Evolutionary conservation across 23 tunicate genomes (phyloP).

Genomic region (Halocynthia aurantium): DNA sequence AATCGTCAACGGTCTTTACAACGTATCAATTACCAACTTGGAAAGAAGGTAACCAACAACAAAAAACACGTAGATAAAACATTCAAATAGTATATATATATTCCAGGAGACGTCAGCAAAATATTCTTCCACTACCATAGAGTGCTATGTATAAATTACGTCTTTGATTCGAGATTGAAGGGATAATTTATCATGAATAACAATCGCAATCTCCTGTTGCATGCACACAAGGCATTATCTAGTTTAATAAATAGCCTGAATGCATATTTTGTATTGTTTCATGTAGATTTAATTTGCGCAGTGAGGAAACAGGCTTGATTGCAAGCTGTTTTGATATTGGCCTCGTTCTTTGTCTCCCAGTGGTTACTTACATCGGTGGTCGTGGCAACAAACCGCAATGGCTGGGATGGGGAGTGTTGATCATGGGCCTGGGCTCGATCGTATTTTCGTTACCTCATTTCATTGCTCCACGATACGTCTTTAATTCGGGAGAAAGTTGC

Average conservation of each 20-base stretch:
- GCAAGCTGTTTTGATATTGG: slow-evolving; percentile 75
- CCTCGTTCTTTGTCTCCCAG: slow-evolving; percentile 27
- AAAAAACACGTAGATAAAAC: too few relatives aligned
- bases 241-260: neutral
- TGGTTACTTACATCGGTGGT: slow-evolving; percentile 69
- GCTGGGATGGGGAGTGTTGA: slow-evolving; percentile 80
- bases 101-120: too few relatives aligned
- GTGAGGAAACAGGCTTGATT: slow-evolving; percentile 72
- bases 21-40: slow-evolving; percentile 50
- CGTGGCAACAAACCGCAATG: slow-evolving; percentile 74
- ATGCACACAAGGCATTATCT: too few relatives aligned
- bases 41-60: slow-evolving; percentile 48
- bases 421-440: slow-evolving; percentile 68
- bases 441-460: slow-evolving; percentile 76
- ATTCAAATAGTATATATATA: too few relatives aligned
- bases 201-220: too few relatives aligned
- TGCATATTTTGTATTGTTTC: neutral
- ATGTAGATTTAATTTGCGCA: slow-evolving; percentile 56
- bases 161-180: neutral
- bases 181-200: neutral
- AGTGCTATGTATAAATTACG: neutral
- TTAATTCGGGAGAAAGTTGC: too few relatives aligned
- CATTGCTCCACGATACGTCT: slow-evolving; percentile 49
- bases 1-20: slow-evolving; percentile 61
- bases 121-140: too few relatives aligned